Evolutionary conservation across 2,113 vertebrate species (phyloP).

Genomic region (Podocnemis expansa): DNA sequence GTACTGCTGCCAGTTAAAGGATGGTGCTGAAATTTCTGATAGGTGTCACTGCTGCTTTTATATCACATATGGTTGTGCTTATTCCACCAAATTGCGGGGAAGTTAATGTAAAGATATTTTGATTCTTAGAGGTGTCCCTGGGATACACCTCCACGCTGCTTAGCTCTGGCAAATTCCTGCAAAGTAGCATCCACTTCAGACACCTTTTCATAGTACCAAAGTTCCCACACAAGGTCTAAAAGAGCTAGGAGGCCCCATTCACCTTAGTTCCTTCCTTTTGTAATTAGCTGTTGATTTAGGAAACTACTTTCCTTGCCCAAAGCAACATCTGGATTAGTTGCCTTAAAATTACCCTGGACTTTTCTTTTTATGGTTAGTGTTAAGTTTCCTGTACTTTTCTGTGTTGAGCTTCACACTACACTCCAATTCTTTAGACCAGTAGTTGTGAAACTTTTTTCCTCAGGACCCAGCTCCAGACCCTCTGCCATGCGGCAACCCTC

Average conservation of each 20-base stretch:
- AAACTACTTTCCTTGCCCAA: neutral
- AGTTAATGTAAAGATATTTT: neutral
- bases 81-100: neutral
- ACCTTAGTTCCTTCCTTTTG: neutral
- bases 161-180: neutral
- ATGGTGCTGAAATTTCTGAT: neutral
- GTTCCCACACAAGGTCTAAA: neutral
- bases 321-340: neutral
- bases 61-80: neutral
- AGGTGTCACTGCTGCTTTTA: neutral
- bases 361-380: neutral
- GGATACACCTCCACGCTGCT: neutral
- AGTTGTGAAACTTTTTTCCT: too few species aligned
- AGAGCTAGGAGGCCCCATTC: neutral
- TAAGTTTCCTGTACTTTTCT: neutral
- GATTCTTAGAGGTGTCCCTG: neutral
- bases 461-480: too few species aligned
- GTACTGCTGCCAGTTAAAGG: neutral
- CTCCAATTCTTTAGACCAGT: neutral
- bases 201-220: accelerated
- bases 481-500: too few species aligned
- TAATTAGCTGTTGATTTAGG: neutral
- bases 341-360: neutral
- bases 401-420: neutral
- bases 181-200: neutral